Percentiles rank a stretch among this genome's conserved stretches.
These are phyloP conservation scores for Aptenodytes forsteri DNA, from an alignment of 2,113 vertebrate genomes.

Conservation along the genomic window DNA sequence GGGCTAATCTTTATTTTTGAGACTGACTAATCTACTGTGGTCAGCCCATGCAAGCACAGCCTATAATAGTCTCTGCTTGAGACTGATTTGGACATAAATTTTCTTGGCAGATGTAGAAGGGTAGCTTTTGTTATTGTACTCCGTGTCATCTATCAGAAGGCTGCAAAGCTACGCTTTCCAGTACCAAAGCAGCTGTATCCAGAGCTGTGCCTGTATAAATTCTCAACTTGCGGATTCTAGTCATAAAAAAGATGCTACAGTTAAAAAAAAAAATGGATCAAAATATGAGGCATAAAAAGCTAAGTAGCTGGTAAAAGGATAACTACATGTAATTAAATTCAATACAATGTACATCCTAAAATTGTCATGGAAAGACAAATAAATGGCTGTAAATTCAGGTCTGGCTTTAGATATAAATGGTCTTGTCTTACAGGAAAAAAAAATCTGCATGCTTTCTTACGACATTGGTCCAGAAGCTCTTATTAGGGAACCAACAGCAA, in stretches of 20 bases:
- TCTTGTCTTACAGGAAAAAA: neutral
- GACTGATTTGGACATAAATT: slow-evolving; percentile 29
- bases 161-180: neutral
- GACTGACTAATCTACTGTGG: neutral
- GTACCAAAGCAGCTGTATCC: neutral
- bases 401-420: neutral
- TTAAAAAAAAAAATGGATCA: neutral
- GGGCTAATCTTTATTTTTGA: neutral
- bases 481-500: neutral
- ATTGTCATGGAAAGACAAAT: neutral
- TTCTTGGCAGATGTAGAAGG: slow-evolving; percentile 29
- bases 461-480: neutral
- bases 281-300: neutral
- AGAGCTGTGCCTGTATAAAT: neutral
- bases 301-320: neutral
- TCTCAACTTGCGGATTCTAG: neutral
- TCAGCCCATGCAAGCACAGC: neutral
- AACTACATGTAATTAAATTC: neutral
- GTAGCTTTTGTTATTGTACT: neutral
- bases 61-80: neutral
- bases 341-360: neutral
- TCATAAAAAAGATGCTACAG: neutral
- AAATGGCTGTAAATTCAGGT: neutral
- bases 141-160: neutral
- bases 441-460: neutral